Evolutionary conservation across 2,888 invertebrate species (phyloP).

Genomic region (Dolichomitus sp.): DNA sequence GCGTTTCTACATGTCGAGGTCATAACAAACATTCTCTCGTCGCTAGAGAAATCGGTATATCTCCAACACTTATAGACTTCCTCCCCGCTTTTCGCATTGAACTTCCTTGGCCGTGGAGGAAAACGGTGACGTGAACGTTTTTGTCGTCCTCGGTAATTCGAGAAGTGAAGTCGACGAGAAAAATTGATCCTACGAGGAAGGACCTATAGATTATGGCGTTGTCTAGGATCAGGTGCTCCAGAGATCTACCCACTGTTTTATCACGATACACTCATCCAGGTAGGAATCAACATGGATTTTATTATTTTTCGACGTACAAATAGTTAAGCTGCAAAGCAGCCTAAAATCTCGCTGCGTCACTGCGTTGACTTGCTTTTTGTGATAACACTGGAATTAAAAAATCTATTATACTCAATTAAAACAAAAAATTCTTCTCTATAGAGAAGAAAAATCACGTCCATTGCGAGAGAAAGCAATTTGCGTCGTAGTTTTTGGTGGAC

Average conservation of each 20-base stretch:
- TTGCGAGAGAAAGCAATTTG: not conserved
- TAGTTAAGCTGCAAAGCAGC: not conserved
- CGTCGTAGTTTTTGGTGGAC: not conserved
- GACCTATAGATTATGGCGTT: constrained; percentile 72
- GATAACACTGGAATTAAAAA: not conserved
- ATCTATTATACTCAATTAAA: not conserved
- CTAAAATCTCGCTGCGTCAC: constrained; percentile 18
- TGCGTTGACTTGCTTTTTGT: not conserved
- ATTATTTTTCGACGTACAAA: constrained; percentile 5
- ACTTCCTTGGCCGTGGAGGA: constrained; percentile 53
- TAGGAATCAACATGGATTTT: constrained; percentile 52
- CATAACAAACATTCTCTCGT: constrained; percentile 11
- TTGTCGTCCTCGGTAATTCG: not conserved
- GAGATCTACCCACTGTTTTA: constrained; percentile 68
- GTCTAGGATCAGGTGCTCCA: constrained; percentile 68
- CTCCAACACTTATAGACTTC: constrained; percentile 25
- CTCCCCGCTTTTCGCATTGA: constrained; percentile 36
- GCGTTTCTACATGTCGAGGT: constrained; percentile 26
- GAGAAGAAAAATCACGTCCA: not conserved
- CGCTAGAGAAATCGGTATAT: constrained; percentile 5
- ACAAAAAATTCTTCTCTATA: not conserved
- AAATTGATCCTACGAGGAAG: constrained; percentile 1
- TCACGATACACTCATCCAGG: constrained; percentile 71
- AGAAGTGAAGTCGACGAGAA: not conserved
- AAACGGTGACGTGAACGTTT: constrained; percentile 14